These are phyloP conservation scores for Podarcis muralis DNA, from an alignment of 2,113 vertebrate genomes.

Conservation along the genomic window DNA sequence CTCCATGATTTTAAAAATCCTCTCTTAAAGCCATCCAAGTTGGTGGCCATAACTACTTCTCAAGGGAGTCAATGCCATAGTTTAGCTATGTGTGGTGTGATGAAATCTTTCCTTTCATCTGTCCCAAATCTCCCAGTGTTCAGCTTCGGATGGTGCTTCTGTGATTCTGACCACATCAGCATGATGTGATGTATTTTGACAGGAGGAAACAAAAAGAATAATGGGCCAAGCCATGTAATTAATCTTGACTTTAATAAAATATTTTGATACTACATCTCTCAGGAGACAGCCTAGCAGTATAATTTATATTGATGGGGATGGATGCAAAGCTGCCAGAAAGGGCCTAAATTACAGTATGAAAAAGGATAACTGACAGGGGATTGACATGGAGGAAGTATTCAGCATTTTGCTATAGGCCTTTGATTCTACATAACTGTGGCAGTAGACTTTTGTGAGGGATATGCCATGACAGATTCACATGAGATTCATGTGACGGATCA, in stretches of 20 bases:
- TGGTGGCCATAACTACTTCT: no score
- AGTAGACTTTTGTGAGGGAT: neutral
- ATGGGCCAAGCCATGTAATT: neutral
- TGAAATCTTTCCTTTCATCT: no score
- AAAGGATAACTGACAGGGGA: neutral
- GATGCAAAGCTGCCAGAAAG: constrained; percentile 9
- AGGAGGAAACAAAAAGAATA: neutral
- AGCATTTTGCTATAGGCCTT: neutral
- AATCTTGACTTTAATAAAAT: neutral
- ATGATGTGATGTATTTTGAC: neutral
- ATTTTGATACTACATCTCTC: rapidly evolving
- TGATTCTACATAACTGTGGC: neutral
- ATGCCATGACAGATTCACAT: neutral
- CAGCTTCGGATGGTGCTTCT: neutral
- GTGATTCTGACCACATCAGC: no score
- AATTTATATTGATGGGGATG: neutral
- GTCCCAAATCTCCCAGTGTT: no score
- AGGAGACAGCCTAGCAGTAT: neutral
- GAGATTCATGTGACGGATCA: neutral
- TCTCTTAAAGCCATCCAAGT: no score
- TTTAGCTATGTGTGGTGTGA: no score
- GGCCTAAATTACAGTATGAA: neutral
- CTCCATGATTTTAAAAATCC: no score
- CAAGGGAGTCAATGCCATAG: no score
- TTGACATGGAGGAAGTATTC: neutral